Percentiles rank a stretch among this genome's conserved stretches.
phyloP scores from a whole-genome alignment of 1,140 invertebrate species.

The Cyclargus thomasi region DNA sequence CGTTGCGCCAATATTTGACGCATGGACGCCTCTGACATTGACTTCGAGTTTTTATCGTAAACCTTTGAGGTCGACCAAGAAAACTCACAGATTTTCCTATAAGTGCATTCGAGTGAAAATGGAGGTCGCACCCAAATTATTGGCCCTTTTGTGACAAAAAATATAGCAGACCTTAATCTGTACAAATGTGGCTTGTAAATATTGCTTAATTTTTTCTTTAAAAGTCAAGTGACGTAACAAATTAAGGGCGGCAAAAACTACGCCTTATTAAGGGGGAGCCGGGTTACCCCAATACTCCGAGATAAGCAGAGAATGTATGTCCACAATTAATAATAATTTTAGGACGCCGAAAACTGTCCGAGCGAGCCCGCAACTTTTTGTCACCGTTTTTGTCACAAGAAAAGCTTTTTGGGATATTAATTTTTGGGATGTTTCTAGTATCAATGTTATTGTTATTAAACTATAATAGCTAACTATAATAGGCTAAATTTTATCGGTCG shows the following conservation, averaged over 20 bases:
- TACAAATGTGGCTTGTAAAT: slow-evolving; percentile 2
- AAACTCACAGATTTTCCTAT: slow-evolving; percentile 38
- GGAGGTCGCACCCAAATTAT: slow-evolving; percentile 25
- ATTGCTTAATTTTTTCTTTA: not conserved
- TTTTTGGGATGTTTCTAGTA: slow-evolving; percentile 13
- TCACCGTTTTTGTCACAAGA: slow-evolving; percentile 32
- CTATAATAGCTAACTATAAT: no score
- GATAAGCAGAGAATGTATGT: slow-evolving; percentile 60
- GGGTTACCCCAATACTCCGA: slow-evolving; percentile 40
- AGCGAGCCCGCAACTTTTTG: slow-evolving; percentile 34
- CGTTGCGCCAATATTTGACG: slow-evolving; percentile 64
- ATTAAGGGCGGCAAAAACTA: slow-evolving; percentile 19
- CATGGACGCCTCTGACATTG: slow-evolving; percentile 63
- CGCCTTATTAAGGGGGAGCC: slow-evolving; percentile 53
- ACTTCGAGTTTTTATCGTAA: slow-evolving; percentile 44
- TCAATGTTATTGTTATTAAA: not conserved
- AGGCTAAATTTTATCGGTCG: no score
- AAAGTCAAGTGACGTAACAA: slow-evolving; percentile 15
- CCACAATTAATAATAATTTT: slow-evolving; percentile 63
- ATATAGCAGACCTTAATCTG: not conserved
- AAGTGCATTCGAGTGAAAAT: slow-evolving; percentile 35
- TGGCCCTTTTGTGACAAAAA: slow-evolving; percentile 6
- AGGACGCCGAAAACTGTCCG: slow-evolving; percentile 43
- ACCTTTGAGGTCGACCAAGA: slow-evolving; percentile 49
- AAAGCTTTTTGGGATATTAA: slow-evolving; percentile 45